Base-by-base conservation (phyloP, 2,113 vertebrate genomes). In the Cnemophilus loriae region DNA sequence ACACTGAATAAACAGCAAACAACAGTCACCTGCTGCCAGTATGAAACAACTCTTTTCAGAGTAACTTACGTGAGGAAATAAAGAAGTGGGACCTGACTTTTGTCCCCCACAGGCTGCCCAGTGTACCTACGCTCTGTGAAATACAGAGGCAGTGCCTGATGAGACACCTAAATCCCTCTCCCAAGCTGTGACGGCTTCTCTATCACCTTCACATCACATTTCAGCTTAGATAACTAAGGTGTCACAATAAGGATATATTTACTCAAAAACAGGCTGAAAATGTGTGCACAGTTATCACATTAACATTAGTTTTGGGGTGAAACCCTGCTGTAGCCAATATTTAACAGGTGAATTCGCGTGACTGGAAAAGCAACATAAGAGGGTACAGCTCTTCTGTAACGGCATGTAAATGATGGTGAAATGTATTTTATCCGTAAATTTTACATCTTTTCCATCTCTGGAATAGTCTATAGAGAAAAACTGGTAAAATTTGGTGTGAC, bases 181-280 rank as follows among this genome's bases (percentile, higher is more conserved):
- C 53, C 0, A 3, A 44, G 20, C 8, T 2, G 0, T n/a, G 35
- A 47, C 0, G 3, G 28, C 26, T 81, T 35, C 56, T 89, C 52
- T 53, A 11, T 46, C 70, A 83, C 10, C 63, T 50, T 65, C 37
- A 17, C 35, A 21, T 50, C 46, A 57, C 6, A 46, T 18, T 35
- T 83, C 37, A 83, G 13, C 32, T 49, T 23, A 23, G 11, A 19
- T 13, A 85, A 76, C 12, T 21, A 10, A 53, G 4, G 13, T 53
- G 59, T 35, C 37, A 82, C 19, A 79, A 13, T 12, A 55, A 42
- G 11, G 49, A 33, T 42, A 1, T 24, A 77, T 41, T 65, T 70
- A 41, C 11, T 19, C 32, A 55, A 89, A 91, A 77, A 4, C 11
- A 65, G 33, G 30, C 18, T 64, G 30, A 17, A 84, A 20, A 30